Base-by-base conservation (phyloP, 2,888 invertebrate species). In the Sinelater perroti region DNA sequence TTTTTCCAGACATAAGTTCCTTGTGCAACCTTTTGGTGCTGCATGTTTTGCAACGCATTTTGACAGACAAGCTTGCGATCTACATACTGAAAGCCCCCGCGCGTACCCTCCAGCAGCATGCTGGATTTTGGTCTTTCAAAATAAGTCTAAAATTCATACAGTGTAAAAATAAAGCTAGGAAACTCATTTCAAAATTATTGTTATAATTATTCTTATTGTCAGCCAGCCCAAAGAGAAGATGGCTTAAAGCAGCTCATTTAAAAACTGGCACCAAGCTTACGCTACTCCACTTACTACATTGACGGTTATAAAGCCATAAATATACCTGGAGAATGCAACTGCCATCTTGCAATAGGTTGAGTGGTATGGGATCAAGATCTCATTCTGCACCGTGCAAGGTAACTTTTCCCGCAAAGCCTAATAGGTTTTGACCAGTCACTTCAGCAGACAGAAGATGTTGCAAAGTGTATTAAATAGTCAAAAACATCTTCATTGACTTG, bases 201-300 rank as follows among this genome's bases (percentile, higher is more conserved):
- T n/a, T n/a, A n/a, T n/a, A n/a, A n/a, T n/a, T n/a, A n/a, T n/a
- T n/a, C n/a, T n/a, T n/a, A n/a, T n/a, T n/a, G n/a, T n/a, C n/a
- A n/a, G n/a, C n/a, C 74, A 97, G 67, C 87, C 91, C 1, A 95
- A 95, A 61, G 90, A 91, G 38, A 91, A 95, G 65, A 88, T 82
- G 0, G 80, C 94, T 1, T 97, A 97, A 89, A 87, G 63, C 91
- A 75, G 63, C 81, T 90, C 73, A 90, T 93, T 7, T 94, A 95
- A 56, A 97, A 99, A 78, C 82, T 99, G 44, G 87, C 90, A 42
- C 98, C 98, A 0, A 95, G 94, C 75, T 83, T 99, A 49, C 88
- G 98, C 61, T 97, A 97, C 78, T 97, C 97, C 79, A 95, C 97
- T 8, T 98, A 97, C 79, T 97, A 97, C 77, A 93, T 96, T 66